These are phyloP conservation scores for Rhinatrema bivittatum DNA, from an alignment of 2,797 vertebrate genomes.

Conservation along the genomic window DNA sequence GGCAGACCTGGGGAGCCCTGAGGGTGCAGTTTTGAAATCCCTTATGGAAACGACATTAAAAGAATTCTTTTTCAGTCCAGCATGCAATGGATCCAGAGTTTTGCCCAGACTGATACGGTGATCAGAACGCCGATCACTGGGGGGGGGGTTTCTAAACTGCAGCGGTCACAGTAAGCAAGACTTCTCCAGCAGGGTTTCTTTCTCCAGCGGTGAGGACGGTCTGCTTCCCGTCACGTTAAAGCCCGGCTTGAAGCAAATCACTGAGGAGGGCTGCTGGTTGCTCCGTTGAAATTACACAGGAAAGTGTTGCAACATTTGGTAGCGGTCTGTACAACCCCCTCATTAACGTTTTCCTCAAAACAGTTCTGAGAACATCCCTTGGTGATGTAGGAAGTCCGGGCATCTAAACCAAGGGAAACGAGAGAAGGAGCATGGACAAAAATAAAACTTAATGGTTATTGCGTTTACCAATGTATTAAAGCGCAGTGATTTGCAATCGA, in stretches of 20 bases:
- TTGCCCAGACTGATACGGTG: no score
- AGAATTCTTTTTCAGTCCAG: no score
- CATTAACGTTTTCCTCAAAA: conserved; percentile 8
- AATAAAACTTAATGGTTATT: no score
- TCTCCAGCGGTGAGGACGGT: not conserved
- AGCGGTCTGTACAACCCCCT: not conserved
- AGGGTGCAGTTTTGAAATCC: no score
- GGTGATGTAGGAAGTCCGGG: conserved; percentile 23
- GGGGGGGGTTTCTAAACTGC: no score
- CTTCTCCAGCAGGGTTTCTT: accelerated
- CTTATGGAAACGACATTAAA: no score
- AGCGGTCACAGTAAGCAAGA: no score
- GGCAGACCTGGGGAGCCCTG: no score
- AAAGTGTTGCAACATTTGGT: conserved; percentile 28
- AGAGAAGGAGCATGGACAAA: not conserved
- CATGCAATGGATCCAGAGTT: no score
- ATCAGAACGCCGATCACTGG: no score
- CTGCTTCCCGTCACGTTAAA: not conserved
- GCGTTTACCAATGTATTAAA: no score
- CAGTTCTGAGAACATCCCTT: conserved; percentile 30
- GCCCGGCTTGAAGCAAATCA: conserved; percentile 18
- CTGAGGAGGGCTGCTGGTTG: conserved; percentile 29
- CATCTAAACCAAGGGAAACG: not conserved
- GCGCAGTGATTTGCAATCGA: no score
- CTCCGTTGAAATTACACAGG: conserved; percentile 37